Evolutionary conservation across 2,113 vertebrate genomes (phyloP).

Genomic region (Brachypodius melanocephalos): DNA sequence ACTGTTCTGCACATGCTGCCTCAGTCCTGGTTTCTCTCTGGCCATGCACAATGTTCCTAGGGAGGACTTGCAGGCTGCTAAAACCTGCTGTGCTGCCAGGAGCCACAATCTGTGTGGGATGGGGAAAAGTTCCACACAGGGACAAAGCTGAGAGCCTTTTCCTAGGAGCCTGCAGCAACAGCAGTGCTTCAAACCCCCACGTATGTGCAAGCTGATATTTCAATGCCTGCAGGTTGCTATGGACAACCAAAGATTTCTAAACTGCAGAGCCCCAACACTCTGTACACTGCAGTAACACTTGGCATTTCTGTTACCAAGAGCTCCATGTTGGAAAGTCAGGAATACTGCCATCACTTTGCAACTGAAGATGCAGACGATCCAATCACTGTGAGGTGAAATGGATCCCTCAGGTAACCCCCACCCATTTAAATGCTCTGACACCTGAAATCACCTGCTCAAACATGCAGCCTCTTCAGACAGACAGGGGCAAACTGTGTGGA

Average conservation of each 20-base stretch:
- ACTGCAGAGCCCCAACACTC: not conserved
- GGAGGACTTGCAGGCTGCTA: not conserved
- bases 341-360: not conserved
- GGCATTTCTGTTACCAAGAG: not conserved
- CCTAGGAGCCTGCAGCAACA: not conserved
- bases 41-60: rapidly evolving
- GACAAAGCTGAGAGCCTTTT: not conserved
- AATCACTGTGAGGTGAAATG: rapidly evolving
- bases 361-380: not conserved
- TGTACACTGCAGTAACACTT: not conserved
- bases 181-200: not conserved
- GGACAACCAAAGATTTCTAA: conserved; percentile 27
- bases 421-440: not conserved
- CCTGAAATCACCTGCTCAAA: not conserved
- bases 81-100: not conserved
- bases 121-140: not conserved
- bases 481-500: not conserved
- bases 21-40: not conserved
- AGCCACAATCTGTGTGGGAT: not conserved
- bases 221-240: conserved; percentile 32
- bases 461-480: not conserved
- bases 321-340: not conserved
- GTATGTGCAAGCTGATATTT: not conserved
- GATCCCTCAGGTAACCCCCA: not conserved
- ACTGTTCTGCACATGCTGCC: rapidly evolving